phyloP scores from a whole-genome alignment of 2,113 vertebrate genomes.

The Seriola quinqueradiata region DNA sequence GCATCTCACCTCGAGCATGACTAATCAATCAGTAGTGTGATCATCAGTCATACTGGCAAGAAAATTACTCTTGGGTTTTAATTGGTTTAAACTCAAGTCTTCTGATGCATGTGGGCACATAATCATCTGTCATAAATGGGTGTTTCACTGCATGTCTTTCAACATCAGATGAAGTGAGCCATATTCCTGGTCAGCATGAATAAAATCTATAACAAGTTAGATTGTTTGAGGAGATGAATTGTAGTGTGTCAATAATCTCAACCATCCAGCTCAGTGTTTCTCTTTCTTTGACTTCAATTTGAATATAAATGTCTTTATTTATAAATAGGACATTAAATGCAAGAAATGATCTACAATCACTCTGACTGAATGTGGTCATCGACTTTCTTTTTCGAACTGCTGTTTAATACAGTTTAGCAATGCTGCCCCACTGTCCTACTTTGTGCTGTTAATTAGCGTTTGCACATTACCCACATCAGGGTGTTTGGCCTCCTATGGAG shows the following conservation, averaged over 20 bases:
- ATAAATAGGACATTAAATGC: neutral
- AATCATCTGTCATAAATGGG: constrained; percentile 38
- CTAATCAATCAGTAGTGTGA: constrained; percentile 34
- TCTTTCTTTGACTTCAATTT: neutral
- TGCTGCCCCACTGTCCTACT: constrained; percentile 9
- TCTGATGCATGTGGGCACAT: constrained; percentile 29
- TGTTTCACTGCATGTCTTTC: neutral
- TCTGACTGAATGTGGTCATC: neutral
- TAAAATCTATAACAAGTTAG: neutral
- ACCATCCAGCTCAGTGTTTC: neutral
- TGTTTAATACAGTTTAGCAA: constrained; percentile 14
- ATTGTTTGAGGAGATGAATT: neutral
- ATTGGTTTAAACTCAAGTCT: constrained; percentile 37
- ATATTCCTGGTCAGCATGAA: constrained; percentile 5
- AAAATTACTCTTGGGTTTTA: constrained; percentile 22
- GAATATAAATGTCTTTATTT: neutral
- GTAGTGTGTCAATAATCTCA: neutral
- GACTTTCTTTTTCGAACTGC: neutral
- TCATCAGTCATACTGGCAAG: constrained; percentile 21
- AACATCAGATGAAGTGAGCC: constrained; percentile 9
- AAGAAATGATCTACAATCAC: neutral
- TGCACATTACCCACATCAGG: constrained; percentile 2
- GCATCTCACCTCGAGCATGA: constrained; percentile 40
- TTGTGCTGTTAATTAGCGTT: constrained; percentile 28
- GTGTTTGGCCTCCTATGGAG: constrained; percentile 5